phyloP scores from a whole-genome alignment of 2,113 vertebrate genomes.

The Sterrhoptilus dennistouni region DNA sequence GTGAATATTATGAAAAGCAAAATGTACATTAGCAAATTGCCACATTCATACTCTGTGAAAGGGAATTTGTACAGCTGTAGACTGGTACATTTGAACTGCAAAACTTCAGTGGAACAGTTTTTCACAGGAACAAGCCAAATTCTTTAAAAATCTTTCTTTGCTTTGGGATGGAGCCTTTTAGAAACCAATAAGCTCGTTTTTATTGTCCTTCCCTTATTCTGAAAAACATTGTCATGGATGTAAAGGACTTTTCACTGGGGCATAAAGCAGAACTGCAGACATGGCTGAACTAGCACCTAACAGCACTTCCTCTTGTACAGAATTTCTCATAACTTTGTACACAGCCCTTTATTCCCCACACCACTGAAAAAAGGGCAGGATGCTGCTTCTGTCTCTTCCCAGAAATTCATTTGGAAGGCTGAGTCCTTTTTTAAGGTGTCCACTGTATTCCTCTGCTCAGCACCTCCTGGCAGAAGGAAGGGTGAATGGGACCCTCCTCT shows the following conservation, averaged over 20 bases:
- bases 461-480: neutral
- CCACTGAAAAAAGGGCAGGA: neutral
- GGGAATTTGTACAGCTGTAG: conserved; percentile 64
- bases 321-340: neutral
- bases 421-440: neutral
- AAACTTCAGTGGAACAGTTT: conserved; percentile 33
- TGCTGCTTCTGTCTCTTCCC: neutral
- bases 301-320: neutral
- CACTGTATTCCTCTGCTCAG: neutral
- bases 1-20: conserved; percentile 67
- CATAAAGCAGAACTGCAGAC: conserved; percentile 14
- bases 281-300: neutral
- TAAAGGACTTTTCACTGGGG: conserved; percentile 20
- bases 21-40: conserved; percentile 67
- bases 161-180: neutral
- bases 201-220: conserved; percentile 9
- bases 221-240: neutral
- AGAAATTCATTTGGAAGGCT: neutral
- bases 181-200: neutral
- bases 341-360: neutral
- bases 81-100: conserved; percentile 43
- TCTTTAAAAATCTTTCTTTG: conserved; percentile 19
- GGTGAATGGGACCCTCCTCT: neutral
- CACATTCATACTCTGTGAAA: conserved; percentile 66
- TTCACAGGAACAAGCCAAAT: conserved; percentile 33